Evolutionary conservation across 2,113 vertebrate genomes (phyloP), one percentile per base, ranked within the genome.

Genomic region (Arothron firmamentum): DNA sequence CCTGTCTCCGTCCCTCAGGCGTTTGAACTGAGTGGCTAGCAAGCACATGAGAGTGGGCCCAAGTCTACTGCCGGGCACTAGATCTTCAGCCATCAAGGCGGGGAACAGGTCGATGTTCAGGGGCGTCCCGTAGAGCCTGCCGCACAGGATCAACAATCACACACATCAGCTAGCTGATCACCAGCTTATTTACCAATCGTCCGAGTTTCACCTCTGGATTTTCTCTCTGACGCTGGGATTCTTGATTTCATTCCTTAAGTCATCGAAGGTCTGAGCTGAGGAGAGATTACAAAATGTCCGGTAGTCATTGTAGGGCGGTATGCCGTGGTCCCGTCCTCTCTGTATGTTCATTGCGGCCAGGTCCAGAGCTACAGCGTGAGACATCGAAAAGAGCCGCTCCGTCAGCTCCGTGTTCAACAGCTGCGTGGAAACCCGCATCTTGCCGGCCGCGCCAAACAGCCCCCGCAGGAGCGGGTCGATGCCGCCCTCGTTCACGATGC

Each of bases 341-440:
- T 99, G 97, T 77, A 99, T 93, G 75, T 98, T 99, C 91, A 99
- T 95, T 75, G 97, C 94, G 1, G 97, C 97, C 67, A 99, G 91
- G 80, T 99, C 97, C 80, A 99, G 90, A 4, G 96, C 96, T 79
- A 99, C 96, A 0, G 96, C 86, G 61, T 96, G 95, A 0, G 93
- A 95, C 96, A 98, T 99, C 55, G 96, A 98, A 88, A 99, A 99
- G 14, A 99, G 85, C 65, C 92, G 90, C 86, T 99, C 97, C 0
- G 97, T 99, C 82, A 99, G 92, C 86, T 99, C 97, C 0, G 93
- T 95, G 76, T 99, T 99, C 45, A 99, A 91, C 70, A 96, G 88
- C 87, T 99, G 94, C 0, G 95, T 92, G 16, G 95, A 82, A 16
- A 98, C 87, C 0, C 96, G 92, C 96, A 98, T 99, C 89, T 99